Conservation (phyloP, 1,140 invertebrate genomes). For the Acromyrmex charruanus region DNA sequence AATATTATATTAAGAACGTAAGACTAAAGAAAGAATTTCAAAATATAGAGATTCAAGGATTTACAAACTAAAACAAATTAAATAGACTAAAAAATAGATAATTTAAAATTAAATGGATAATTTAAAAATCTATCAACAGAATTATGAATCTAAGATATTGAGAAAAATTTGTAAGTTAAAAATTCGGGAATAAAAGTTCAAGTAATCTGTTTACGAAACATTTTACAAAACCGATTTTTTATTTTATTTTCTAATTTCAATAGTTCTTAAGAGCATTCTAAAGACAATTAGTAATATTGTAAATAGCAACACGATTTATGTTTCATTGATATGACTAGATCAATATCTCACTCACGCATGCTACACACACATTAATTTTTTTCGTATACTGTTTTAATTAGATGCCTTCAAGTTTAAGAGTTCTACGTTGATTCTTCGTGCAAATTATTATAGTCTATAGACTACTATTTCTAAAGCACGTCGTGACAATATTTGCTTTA, state of each 20-base stretch:
- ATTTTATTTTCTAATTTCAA: background rate
- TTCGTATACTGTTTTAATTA: too few relatives aligned
- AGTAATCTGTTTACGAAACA: background rate
- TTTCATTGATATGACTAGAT: too few relatives aligned
- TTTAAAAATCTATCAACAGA: background rate
- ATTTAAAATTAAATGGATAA: background rate
- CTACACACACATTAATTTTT: too few relatives aligned
- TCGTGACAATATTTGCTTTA: too few relatives aligned
- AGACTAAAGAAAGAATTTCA: slow-evolving; percentile 2
- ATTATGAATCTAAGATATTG: slow-evolving; percentile 12
- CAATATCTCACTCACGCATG: too few relatives aligned
- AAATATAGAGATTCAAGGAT: slow-evolving; percentile 21
- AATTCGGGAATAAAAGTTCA: background rate
- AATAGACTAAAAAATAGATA: background rate
- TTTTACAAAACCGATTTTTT: background rate
- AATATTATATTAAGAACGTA: background rate
- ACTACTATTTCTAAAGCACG: too few relatives aligned
- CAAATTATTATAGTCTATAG: too few relatives aligned
- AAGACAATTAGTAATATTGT: too few relatives aligned
- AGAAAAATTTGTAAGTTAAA: background rate
- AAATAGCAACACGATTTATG: too few relatives aligned
- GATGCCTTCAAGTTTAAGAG: too few relatives aligned
- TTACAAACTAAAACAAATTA: background rate
- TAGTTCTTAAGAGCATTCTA: too few relatives aligned
- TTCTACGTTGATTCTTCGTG: too few relatives aligned